Evolutionary conservation across 2,797 vertebrate species (phyloP).

Genomic region (Fratercula arctica): DNA sequence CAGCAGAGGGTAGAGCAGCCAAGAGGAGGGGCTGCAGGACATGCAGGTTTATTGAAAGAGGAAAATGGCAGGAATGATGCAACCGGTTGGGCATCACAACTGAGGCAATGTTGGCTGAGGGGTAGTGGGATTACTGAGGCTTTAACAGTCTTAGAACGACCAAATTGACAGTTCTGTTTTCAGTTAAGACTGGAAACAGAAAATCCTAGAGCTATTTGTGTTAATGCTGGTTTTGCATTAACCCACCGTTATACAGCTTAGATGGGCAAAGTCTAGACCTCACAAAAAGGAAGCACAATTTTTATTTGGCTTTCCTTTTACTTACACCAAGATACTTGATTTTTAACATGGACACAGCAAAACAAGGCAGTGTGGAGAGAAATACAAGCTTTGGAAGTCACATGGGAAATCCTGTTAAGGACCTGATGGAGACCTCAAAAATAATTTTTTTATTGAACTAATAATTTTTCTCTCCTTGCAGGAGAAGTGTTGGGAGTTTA

Average conservation of each 20-base stretch:
- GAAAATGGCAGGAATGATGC: not conserved
- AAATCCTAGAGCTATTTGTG: not conserved
- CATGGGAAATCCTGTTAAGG: not conserved
- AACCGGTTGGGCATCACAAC: not conserved
- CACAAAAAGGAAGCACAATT: not conserved
- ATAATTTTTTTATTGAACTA: not conserved
- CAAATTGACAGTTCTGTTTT: not conserved
- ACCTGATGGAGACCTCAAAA: not conserved
- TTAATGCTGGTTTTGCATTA: not conserved
- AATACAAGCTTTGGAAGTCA: not conserved
- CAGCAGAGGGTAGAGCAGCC: not conserved
- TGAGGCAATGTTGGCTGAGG: not conserved
- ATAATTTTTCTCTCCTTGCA: slow-evolving; percentile 12
- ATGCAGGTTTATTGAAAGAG: not conserved
- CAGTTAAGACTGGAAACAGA: not conserved
- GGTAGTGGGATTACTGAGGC: not conserved
- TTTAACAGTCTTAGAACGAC: not conserved
- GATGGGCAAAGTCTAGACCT: not conserved
- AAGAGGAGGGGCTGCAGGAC: not conserved
- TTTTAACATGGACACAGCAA: not conserved
- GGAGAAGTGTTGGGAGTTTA: not conserved
- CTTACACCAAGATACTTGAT: not conserved
- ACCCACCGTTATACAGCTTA: accelerated
- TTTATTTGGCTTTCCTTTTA: not conserved
- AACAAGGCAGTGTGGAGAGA: not conserved